Base-by-base conservation (phyloP, 2,797 vertebrate genomes). In the Lutjanus argentimaculatus region DNA sequence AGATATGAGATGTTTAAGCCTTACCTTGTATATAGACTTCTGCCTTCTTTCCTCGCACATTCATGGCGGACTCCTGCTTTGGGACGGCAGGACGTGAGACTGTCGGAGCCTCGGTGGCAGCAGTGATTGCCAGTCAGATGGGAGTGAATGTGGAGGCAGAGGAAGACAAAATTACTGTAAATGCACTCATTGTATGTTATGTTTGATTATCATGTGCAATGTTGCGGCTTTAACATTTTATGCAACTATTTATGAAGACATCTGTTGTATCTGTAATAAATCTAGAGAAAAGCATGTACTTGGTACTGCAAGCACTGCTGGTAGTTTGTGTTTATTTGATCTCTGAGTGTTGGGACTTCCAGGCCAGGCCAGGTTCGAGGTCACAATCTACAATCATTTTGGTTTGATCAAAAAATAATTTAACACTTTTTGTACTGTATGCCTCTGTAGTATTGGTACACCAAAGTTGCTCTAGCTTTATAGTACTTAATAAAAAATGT, bases 211-310 rank as follows among this genome's bases (percentile, higher is more conserved):
- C 96, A 98, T 97, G 98, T 99, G 98, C 98, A 99, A 99, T 99
- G 98, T 99, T 97, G 97, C 98, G 96, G 98, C 98, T 99, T 99
- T 97, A 98, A 97, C 97, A 97, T 99, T 98, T 99, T 98, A 99
- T 99, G 98, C 98, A 99, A 98, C 97, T 98, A 98, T 99, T 99
- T 98, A 99, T 98, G 97, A 98, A 97, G 96, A 97, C 97, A 96
- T 97, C 96, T 96, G 97, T 98, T 97, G 96, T 98, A 98, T 95
- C 97, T 98, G 97, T 98, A 98, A 98, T 98, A 97, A 99, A 98
- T 97, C 96, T 95, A 96, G 97, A 98, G 96, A 97, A 97, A 98
- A 97, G 97, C 97, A 97, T 94, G 97, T 96, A 94, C 96, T 96
- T 96, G 95, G 96, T 97, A 96, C 93, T 93, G 97, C 92, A 94